These are phyloP conservation scores for Xylocampa areola DNA, from an alignment of 2,888 invertebrate genomes.

Conservation along the genomic window DNA sequence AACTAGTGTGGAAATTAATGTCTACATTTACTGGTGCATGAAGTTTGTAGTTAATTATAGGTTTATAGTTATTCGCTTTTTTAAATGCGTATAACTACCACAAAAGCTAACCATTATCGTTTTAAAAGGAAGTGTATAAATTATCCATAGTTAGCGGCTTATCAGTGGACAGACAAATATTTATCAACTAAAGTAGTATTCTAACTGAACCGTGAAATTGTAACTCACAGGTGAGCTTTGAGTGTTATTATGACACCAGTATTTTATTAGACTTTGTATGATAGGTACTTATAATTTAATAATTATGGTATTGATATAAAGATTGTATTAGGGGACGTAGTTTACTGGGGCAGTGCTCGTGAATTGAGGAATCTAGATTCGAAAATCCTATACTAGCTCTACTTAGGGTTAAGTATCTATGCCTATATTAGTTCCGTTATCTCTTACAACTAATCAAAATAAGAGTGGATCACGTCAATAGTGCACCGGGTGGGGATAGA, in stretches of 20 bases:
- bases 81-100: constrained; percentile 84
- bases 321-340: too few species aligned
- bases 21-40: constrained; percentile 90
- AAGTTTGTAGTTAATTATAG: constrained; percentile 89
- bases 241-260: constrained; percentile 56
- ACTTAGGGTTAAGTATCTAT: too few species aligned
- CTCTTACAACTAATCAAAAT: too few species aligned
- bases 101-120: constrained; percentile 87
- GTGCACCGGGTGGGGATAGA: too few species aligned
- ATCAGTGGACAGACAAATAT: constrained; percentile 80
- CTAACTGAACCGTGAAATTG: constrained; percentile 78
- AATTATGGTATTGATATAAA: too few species aligned
- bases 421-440: too few species aligned
- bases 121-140: constrained; percentile 86
- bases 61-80: constrained; percentile 87
- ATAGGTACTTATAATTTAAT: too few species aligned
- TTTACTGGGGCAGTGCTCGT: too few species aligned
- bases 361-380: too few species aligned
- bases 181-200: constrained; percentile 80
- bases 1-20: constrained; percentile 90
- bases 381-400: too few species aligned
- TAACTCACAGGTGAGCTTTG: constrained; percentile 65
- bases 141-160: constrained; percentile 78
- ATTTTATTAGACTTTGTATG: constrained; percentile 51
- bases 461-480: too few species aligned